Evolutionary conservation across 2,113 vertebrate genomes (phyloP).

Genomic region (Boulengeromyrus knoepffleri): DNA sequence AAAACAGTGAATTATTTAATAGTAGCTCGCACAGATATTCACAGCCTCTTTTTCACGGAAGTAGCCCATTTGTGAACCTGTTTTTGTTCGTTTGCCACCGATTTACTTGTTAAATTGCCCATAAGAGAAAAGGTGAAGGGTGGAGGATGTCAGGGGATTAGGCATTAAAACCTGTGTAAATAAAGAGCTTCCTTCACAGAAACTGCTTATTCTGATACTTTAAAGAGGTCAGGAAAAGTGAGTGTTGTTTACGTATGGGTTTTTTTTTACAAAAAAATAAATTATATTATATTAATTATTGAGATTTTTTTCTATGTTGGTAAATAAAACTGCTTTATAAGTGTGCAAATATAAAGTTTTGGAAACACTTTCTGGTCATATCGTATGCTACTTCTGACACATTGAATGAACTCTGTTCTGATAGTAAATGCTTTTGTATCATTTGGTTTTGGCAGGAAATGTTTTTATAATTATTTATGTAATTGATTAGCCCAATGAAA

Average conservation of each 20-base stretch:
- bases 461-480: not conserved
- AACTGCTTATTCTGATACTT: not conserved
- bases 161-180: not conserved
- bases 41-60: not conserved
- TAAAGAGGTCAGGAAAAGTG: not conserved
- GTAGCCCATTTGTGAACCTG: not conserved
- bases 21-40: not conserved
- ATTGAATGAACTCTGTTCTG: not conserved
- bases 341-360: not conserved
- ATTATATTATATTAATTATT: not conserved
- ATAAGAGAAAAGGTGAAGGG: not conserved
- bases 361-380: not conserved
- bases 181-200: not conserved
- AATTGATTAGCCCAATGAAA: not conserved
- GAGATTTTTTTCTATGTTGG: not conserved
- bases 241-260: not conserved
- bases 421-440: not conserved
- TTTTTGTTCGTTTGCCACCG: not conserved
- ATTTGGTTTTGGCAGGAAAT: not conserved
- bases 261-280: not conserved
- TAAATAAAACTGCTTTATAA: not conserved
- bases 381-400: not conserved
- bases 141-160: not conserved
- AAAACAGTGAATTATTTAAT: not conserved
- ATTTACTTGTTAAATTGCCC: not conserved